A percentile compares a stretch with the other conserved stretches of the same genome.
phyloP scores from a whole-genome alignment of 2,888 invertebrate genomes.

The Leptinotarsa juncta region DNA sequence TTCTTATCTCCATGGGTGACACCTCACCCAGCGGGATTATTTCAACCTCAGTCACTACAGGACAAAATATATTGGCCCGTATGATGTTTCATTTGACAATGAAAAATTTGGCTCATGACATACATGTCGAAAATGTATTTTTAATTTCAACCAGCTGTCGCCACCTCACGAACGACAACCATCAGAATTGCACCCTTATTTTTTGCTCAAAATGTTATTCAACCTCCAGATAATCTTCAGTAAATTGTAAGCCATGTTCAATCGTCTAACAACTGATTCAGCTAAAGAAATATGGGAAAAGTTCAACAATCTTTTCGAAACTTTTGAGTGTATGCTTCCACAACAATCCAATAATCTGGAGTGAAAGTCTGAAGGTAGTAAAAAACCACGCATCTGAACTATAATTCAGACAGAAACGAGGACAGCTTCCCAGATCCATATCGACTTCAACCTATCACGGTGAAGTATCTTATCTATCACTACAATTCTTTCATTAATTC shows the following conservation, averaged over 20 bases:
- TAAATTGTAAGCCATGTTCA: background rate
- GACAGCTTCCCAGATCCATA: background rate
- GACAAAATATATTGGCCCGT: no score
- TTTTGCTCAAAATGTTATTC: no score
- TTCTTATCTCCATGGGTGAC: no score
- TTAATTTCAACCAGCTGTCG: no score
- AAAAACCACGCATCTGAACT: background rate
- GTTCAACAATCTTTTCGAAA: background rate
- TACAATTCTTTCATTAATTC: background rate
- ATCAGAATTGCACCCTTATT: no score
- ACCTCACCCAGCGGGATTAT: no score
- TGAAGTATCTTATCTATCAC: constrained; percentile 1
- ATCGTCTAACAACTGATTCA: background rate
- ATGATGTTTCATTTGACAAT: no score
- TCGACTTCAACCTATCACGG: background rate
- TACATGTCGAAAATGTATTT: no score
- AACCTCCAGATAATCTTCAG: no score
- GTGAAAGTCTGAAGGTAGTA: background rate
- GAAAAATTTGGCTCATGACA: no score
- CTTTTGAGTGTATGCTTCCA: background rate
- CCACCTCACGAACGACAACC: no score
- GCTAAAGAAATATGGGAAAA: background rate
- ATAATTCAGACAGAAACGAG: constrained; percentile 5
- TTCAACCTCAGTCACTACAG: no score
- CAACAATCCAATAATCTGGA: background rate